Evolutionary conservation across 2,888 invertebrate species (phyloP).

Genomic region (Clivina fossor): DNA sequence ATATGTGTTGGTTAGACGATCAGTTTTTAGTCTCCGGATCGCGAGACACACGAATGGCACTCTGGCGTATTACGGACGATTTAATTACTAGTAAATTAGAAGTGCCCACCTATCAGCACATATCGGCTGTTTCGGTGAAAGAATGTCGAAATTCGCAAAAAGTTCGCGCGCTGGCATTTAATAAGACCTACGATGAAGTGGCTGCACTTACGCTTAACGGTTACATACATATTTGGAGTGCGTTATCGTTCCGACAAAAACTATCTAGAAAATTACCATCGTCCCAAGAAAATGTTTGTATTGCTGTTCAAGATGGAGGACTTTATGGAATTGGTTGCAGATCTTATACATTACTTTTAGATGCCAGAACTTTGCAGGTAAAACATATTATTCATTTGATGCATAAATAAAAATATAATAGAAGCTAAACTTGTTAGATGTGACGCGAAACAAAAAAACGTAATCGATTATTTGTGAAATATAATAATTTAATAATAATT

Average conservation of each 20-base stretch:
- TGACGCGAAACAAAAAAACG: too few species aligned
- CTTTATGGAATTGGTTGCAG: conserved; percentile 93
- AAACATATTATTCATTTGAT: neutral
- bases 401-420: too few species aligned
- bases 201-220: conserved; percentile 91
- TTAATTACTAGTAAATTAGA: conserved; percentile 53
- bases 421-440: too few species aligned
- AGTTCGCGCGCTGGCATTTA: conserved; percentile 83
- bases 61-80: conserved; percentile 76
- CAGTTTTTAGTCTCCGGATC: conserved; percentile 93
- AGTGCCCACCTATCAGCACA: conserved; percentile 58
- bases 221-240: conserved; percentile 92
- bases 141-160: conserved; percentile 77
- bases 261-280: conserved; percentile 84
- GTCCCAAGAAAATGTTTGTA: conserved; percentile 90
- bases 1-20: conserved; percentile 95
- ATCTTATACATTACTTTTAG: conserved; percentile 86
- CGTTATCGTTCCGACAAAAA: conserved; percentile 85
- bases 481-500: too few species aligned
- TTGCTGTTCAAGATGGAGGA: conserved; percentile 83
- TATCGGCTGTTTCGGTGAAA: conserved; percentile 70
- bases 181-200: conserved; percentile 81
- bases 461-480: too few species aligned
- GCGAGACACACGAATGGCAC: conserved; percentile 84
- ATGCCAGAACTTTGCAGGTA: conserved; percentile 81